A percentile compares a stretch with the other conserved stretches of the same genome.
Conservation (phyloP, 2,888 invertebrate species). For the Pammene fasciana region DNA sequence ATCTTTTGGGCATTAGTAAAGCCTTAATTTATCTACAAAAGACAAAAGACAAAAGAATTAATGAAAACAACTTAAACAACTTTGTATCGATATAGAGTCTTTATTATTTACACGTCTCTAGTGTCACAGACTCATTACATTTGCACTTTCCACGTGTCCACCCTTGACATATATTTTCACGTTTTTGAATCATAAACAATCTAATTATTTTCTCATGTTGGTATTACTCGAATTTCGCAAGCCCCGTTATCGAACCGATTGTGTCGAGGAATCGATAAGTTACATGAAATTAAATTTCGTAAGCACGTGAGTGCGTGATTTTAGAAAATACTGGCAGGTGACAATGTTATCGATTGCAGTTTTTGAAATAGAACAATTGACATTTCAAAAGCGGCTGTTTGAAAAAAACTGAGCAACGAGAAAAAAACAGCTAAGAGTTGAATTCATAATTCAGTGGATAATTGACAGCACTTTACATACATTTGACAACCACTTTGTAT, state of each 20-base stretch:
- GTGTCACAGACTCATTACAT: constrained; percentile 14
- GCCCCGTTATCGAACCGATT: constrained; percentile 56
- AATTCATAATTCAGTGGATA: too few species aligned
- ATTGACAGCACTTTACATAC: too few species aligned
- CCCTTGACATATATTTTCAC: constrained; percentile 72
- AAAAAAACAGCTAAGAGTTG: too few species aligned
- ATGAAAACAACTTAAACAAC: background rate
- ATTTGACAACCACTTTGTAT: too few species aligned
- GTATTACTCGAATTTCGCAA: constrained; percentile 60
- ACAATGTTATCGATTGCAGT: constrained; percentile 37
- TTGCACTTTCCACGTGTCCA: constrained; percentile 40
- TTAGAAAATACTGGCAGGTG: constrained; percentile 43
- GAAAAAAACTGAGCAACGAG: background rate
- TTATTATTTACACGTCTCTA: background rate
- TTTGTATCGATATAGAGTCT: background rate
- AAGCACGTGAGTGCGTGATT: constrained; percentile 49
- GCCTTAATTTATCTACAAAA: too few species aligned
- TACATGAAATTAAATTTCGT: constrained; percentile 63
- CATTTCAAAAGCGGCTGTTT: constrained; percentile 12
- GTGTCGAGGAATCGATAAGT: constrained; percentile 58
- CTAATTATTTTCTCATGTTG: constrained; percentile 53
- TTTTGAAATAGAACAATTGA: constrained; percentile 28
- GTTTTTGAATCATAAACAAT: constrained; percentile 53
- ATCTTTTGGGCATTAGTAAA: too few species aligned
- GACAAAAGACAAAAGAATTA: background rate